These are phyloP conservation scores for Pogonus chalceus DNA, from an alignment of 1,140 invertebrate genomes.

Conservation along the genomic window DNA sequence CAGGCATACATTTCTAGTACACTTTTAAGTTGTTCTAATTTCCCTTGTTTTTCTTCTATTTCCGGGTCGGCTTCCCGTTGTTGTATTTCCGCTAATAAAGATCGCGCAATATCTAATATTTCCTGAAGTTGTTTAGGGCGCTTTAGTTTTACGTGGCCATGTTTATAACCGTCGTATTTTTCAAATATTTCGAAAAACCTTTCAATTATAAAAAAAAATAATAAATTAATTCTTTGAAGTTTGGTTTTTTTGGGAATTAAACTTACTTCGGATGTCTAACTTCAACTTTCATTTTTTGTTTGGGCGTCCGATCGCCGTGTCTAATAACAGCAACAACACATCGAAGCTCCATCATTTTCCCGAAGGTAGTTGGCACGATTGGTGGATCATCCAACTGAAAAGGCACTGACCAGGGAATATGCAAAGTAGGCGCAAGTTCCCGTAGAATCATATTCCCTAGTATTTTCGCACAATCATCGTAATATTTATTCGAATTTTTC, in stretches of 20 bases:
- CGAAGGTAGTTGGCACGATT: conserved; percentile 97
- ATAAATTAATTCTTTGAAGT: conserved; percentile 4
- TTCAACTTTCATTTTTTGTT: conserved; percentile 99
- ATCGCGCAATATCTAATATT: conserved; percentile 89
- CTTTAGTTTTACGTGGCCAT: conserved; percentile 95
- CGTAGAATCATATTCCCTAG: conserved; percentile 86
- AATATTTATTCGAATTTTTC: conserved; percentile 99
- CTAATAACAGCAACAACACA: conserved; percentile 97
- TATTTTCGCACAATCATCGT: conserved; percentile 98
- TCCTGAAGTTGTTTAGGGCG: conserved; percentile 95
- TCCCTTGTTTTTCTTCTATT: conserved; percentile 93
- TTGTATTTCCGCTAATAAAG: conserved; percentile 78
- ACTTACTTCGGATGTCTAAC: conserved; percentile 93
- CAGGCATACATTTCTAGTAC: conserved; percentile 92
- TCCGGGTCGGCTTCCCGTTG: conserved; percentile 75
- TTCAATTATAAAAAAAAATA: conserved; percentile 10
- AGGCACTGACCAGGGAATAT: conserved; percentile 94
- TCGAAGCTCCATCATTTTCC: conserved; percentile 99
- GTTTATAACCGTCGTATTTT: conserved; percentile 92
- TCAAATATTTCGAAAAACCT: conserved; percentile 98
- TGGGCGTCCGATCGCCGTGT: conserved; percentile 97
- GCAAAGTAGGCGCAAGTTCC: conserved; percentile 85
- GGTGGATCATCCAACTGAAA: conserved; percentile 97
- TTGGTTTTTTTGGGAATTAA: conserved; percentile 1
- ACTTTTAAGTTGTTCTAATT: conserved; percentile 94